Conservation (phyloP, 2,888 invertebrate species). For the Macropis europaea region DNA sequence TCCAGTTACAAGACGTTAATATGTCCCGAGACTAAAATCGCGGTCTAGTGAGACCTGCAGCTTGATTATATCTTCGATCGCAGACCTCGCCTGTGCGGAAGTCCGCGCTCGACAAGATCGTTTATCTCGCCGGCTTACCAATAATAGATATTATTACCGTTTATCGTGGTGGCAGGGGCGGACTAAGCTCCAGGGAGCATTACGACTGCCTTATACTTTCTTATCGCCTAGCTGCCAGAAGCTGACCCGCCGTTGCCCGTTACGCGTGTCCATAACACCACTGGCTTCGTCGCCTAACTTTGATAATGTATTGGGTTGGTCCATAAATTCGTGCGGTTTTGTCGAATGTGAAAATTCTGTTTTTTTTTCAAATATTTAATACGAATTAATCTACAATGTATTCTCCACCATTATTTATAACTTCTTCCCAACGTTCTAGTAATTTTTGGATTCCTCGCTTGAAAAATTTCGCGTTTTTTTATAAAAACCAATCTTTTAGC, state of each 20-base stretch:
- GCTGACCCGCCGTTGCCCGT: conserved; percentile 33
- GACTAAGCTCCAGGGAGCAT: conserved; percentile 59
- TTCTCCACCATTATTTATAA: too few relatives aligned
- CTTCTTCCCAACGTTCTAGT: background rate
- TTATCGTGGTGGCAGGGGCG: conserved; percentile 62
- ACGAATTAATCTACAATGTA: background rate
- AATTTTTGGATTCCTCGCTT: background rate
- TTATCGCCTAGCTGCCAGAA: conserved; percentile 59
- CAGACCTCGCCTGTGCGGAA: conserved; percentile 3
- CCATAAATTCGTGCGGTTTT: background rate
- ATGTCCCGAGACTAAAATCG: conserved; percentile 9
- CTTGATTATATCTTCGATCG: conserved; percentile 3
- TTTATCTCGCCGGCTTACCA: conserved; percentile 68
- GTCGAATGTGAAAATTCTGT: background rate
- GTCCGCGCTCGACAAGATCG: conserved; percentile 43
- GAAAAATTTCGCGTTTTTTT: too few relatives aligned
- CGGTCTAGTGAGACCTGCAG: background rate
- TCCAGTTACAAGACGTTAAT: conserved; percentile 24
- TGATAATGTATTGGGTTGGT: background rate
- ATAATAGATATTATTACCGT: conserved; percentile 72
- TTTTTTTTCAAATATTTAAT: background rate
- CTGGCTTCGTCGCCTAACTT: background rate
- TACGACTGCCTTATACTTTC: conserved; percentile 62
- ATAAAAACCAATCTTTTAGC: too few relatives aligned
- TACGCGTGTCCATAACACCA: conserved; percentile 5